These are phyloP conservation scores for Ceratina calcarata DNA, from an alignment of 1,140 invertebrate genomes.

Conservation along the genomic window DNA sequence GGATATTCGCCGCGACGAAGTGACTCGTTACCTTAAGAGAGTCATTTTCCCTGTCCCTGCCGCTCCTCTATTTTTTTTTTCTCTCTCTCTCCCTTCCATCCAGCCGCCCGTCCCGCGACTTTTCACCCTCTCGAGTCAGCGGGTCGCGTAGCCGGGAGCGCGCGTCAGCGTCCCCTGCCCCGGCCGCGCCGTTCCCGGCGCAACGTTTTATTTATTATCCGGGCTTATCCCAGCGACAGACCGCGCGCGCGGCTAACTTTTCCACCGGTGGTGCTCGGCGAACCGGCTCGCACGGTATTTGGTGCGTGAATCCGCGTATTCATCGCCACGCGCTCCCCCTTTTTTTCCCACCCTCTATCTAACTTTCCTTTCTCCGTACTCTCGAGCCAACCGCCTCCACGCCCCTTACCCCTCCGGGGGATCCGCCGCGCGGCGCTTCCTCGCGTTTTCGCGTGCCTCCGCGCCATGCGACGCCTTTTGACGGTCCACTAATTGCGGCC, in stretches of 20 bases:
- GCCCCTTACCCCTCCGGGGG: not conserved
- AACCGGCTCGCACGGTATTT: conserved; percentile 55
- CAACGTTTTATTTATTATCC: conserved; percentile 72
- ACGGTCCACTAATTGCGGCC: conserved; percentile 50
- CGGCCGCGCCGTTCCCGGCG: conserved; percentile 1
- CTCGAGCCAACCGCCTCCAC: too few species aligned
- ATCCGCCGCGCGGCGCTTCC: not conserved
- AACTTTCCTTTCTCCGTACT: not conserved
- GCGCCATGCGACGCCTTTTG: conserved; percentile 31
- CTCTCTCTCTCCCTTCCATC: conserved; percentile 28
- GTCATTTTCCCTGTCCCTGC: conserved; percentile 53
- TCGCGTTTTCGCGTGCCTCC: not conserved
- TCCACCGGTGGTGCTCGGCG: conserved; percentile 30
- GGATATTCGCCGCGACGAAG: conserved; percentile 56
- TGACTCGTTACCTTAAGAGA: conserved; percentile 69
- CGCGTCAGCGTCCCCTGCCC: conserved; percentile 22
- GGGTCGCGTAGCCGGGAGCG: conserved; percentile 46
- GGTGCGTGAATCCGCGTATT: conserved; percentile 70
- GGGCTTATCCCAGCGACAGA: conserved; percentile 53
- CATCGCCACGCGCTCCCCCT: conserved; percentile 44
- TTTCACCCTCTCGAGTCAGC: conserved; percentile 60
- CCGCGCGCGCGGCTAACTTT: conserved; percentile 53
- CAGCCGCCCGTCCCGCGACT: conserved; percentile 33
- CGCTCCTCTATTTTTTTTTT: not conserved
- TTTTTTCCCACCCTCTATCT: not conserved